Evolutionary conservation across 2,888 invertebrate species (phyloP).

Genomic region (Alloscopus bannaensis): DNA sequence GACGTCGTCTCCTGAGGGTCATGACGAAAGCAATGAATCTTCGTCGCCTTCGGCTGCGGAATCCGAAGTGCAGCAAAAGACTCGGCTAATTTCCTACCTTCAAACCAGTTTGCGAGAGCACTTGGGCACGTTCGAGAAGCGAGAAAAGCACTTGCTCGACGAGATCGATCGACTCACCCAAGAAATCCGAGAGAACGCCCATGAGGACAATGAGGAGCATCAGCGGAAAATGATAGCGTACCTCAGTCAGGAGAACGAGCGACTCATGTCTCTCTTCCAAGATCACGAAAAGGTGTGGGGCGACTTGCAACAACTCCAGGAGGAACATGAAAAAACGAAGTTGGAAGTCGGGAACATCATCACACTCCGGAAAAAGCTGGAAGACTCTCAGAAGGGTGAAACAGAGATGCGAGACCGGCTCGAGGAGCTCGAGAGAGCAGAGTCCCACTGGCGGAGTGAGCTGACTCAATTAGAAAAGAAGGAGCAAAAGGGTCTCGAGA

Average conservation of each 20-base stretch:
- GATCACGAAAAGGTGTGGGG: slow-evolving; percentile 78
- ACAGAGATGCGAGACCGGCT: slow-evolving; percentile 81
- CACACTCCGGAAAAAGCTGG: slow-evolving; percentile 68
- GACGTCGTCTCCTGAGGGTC: neutral
- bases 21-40: neutral
- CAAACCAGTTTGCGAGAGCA: slow-evolving; percentile 66
- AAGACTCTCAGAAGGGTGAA: slow-evolving; percentile 75
- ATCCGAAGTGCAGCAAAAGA: slow-evolving; percentile 42
- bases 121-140: slow-evolving; percentile 64
- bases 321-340: slow-evolving; percentile 71
- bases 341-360: slow-evolving; percentile 62
- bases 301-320: slow-evolving; percentile 79
- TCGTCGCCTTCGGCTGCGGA: neutral
- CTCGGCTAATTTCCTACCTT: slow-evolving; percentile 59
- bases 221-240: slow-evolving; percentile 66
- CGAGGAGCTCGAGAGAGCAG: slow-evolving; percentile 81
- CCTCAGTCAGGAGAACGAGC: slow-evolving; percentile 77
- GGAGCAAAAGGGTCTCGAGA: slow-evolving; percentile 66
- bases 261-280: slow-evolving; percentile 78
- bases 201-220: slow-evolving; percentile 46
- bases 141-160: slow-evolving; percentile 67
- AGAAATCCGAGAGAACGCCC: slow-evolving; percentile 58
- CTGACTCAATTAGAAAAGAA: slow-evolving; percentile 64
- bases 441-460: slow-evolving; percentile 74
- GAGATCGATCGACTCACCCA: slow-evolving; percentile 70